Base-by-base conservation (phyloP, 2,888 invertebrate species). In the Drosophila peninsularis region DNA sequence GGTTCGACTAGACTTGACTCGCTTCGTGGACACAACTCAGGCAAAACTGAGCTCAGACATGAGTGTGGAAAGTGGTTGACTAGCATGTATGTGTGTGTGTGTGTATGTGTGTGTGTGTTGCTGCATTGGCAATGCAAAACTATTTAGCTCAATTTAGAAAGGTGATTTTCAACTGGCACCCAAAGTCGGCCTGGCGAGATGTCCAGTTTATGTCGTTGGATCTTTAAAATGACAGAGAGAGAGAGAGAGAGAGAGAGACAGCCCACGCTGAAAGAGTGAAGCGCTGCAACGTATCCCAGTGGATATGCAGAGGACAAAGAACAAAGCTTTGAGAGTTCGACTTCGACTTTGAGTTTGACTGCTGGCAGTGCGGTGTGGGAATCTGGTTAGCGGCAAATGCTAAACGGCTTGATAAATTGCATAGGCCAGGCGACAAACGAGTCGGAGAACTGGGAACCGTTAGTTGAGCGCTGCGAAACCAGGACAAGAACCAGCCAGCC, bases 101-200 rank as follows among this genome's bases (percentile, higher is more conserved):
- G 42, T 42, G 42, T 6, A 11, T 27, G 27, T 41, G 37, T 30
- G 37, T 55, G 57, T 34, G 11, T 34, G 30, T 30, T 7, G 17
- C 50, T 52, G 62, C 63, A 63, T 34, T 47, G 71, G 76, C 78
- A 63, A 86, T 86, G 81, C 81, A 66, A 76, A 78, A 74, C 78
- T 85, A 90, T 90, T 90, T 82, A 81, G 88, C 84, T 80, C 86
- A 91, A 70, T 88, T 90, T 90, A 90, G 90, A 90, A 90, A 90
- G 91, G 91, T 75, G 91, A 80, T 83, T 89, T 90, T 71, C 80
- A 62, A 80, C 71, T 75, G 76, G 71, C 78, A 66, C 60, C 78
- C 75, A 75, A 75, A 75, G 67, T 60, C 62, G 77, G 49, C 47
- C 58, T 42, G 77, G 58, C 58, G 42, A 65, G 57, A 62, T 66